Evolutionary conservation across 2,113 vertebrate genomes (phyloP).

Genomic region (Camelus bactrianus): DNA sequence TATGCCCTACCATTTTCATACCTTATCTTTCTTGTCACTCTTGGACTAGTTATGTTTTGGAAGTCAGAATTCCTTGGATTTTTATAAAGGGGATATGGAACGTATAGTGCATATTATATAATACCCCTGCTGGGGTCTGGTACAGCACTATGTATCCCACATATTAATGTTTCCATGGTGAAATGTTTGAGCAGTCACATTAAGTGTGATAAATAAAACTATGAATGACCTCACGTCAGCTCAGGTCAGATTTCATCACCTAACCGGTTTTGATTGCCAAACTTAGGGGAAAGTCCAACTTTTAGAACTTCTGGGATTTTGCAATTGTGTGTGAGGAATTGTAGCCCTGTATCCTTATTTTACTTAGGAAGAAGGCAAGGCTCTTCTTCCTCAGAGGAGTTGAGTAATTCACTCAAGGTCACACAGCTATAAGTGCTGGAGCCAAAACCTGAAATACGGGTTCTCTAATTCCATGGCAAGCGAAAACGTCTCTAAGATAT

Average conservation of each 20-base stretch:
- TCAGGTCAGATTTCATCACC: background rate
- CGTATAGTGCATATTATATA: background rate
- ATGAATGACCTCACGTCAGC: background rate
- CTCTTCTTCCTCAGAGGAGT: background rate
- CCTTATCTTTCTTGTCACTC: background rate
- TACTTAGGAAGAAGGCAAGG: background rate
- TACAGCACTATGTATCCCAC: background rate
- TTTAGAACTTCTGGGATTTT: background rate
- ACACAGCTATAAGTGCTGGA: background rate
- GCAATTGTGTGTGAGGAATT: background rate
- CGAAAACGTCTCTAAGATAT: background rate
- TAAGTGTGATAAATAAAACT: background rate
- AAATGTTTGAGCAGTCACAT: background rate
- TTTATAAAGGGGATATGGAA: background rate
- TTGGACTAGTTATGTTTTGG: background rate
- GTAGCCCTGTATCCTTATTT: background rate
- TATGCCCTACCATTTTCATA: background rate
- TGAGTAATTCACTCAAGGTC: background rate
- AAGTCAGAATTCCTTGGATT: conserved; percentile 19
- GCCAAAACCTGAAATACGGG: background rate
- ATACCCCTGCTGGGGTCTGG: background rate
- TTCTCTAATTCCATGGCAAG: background rate
- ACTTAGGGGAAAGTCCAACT: background rate
- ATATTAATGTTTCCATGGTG: background rate
- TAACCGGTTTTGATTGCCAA: background rate